Evolutionary conservation across 2,113 vertebrate species (phyloP).

Genomic region (Anoplopoma fimbria): DNA sequence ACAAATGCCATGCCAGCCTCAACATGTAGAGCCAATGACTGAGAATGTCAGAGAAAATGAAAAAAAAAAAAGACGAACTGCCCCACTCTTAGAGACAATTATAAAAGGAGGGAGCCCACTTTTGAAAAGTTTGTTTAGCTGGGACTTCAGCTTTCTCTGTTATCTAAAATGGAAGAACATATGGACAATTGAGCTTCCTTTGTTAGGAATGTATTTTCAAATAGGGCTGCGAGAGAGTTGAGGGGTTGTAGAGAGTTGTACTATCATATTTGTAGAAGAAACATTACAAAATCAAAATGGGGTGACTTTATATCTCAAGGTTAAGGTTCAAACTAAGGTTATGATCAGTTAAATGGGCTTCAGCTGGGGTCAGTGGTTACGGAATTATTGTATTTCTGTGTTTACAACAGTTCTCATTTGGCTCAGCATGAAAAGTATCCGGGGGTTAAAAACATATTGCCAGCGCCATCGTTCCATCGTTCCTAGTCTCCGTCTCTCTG

Average conservation of each 20-base stretch:
- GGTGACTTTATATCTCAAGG: neutral
- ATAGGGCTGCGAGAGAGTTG: neutral
- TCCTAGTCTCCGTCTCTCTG: conserved; percentile 13
- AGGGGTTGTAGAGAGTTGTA: no score
- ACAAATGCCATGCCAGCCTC: conserved; percentile 70
- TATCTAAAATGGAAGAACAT: neutral
- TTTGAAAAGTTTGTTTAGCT: neutral
- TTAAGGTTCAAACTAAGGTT: neutral
- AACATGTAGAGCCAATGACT: conserved; percentile 58
- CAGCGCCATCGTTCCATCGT: neutral
- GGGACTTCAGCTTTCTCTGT: neutral
- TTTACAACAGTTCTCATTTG: neutral
- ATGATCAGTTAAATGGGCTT: neutral
- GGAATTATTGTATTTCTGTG: neutral
- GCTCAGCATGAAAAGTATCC: neutral
- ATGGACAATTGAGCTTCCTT: neutral
- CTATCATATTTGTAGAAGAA: neutral
- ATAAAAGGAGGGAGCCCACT: neutral
- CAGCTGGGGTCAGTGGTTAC: neutral
- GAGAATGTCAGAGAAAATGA: conserved; percentile 41
- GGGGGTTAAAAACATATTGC: neutral
- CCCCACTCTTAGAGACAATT: conserved; percentile 23
- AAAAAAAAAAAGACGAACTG: conserved; percentile 15
- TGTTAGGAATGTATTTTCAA: neutral
- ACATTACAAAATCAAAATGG: neutral